Conservation (phyloP, 2,113 vertebrate genomes). For the Corydoras sp. region DNA sequence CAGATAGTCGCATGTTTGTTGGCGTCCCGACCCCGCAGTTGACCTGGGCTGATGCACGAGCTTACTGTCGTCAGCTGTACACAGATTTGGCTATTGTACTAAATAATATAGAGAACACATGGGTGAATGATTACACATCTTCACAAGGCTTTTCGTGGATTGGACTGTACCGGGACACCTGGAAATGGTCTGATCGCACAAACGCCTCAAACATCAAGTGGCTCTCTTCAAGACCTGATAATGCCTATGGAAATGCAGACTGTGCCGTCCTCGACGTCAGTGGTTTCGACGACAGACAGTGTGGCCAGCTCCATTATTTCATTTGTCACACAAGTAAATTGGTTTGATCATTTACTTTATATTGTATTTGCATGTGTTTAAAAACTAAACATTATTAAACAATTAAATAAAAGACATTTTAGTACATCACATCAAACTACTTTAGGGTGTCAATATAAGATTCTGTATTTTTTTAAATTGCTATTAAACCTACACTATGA, state of each 20-base stretch:
- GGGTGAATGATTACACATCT: background rate
- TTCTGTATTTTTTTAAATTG: too few relatives aligned
- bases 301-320: background rate
- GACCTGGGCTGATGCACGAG: conserved; percentile 1
- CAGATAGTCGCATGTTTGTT: background rate
- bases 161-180: conserved; percentile 12
- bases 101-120: background rate
- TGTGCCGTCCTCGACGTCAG: background rate
- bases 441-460: too few relatives aligned
- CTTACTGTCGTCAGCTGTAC: conserved; percentile 9
- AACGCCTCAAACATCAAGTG: background rate
- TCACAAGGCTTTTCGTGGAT: background rate
- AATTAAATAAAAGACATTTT: too few relatives aligned
- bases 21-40: background rate
- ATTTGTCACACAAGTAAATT: conserved; percentile 22
- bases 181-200: conserved; percentile 17
- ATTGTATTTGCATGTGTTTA: too few relatives aligned
- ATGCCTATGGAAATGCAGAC: background rate
- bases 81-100: conserved; percentile 5
- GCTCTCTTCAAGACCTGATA: background rate
- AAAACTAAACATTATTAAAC: too few relatives aligned
- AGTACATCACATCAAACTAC: too few relatives aligned
- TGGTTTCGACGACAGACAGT: background rate
- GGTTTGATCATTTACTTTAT: background rate
- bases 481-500: too few relatives aligned